These are phyloP conservation scores for Spea bombifrons DNA, from an alignment of 2,113 vertebrate species.

Conservation along the genomic window DNA sequence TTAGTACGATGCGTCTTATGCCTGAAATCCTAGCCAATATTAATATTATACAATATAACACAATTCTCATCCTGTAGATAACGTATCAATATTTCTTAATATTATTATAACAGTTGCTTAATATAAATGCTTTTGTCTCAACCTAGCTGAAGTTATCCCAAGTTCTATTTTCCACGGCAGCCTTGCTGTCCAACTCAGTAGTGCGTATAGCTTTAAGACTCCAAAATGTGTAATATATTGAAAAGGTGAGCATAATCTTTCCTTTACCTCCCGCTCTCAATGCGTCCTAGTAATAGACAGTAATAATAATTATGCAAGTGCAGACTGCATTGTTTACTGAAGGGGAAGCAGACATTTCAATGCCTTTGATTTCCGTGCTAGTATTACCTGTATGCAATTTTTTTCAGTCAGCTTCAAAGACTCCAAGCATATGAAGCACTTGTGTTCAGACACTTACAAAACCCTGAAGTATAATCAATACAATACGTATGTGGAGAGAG, in stretches of 20 bases:
- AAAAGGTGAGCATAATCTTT: constrained; percentile 29
- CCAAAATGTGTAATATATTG: constrained; percentile 15
- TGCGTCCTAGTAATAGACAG: constrained; percentile 41
- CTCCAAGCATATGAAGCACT: constrained; percentile 32
- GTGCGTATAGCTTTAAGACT: not conserved
- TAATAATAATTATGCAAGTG: constrained; percentile 51
- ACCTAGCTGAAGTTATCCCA: no score
- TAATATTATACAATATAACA: no score
- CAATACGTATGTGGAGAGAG: constrained; percentile 38
- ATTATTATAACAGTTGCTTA: no score
- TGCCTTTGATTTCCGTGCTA: constrained; percentile 43
- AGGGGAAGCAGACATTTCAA: constrained; percentile 24
- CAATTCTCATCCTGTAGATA: no score
- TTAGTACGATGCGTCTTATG: no score
- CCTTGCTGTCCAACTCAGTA: not conserved
- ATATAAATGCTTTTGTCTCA: no score
- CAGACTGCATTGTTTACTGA: constrained; percentile 45
- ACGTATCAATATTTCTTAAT: no score
- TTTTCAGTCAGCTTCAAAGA: constrained; percentile 52
- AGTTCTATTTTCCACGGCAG: not conserved
- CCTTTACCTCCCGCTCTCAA: constrained; percentile 22
- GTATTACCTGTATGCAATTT: constrained; percentile 41
- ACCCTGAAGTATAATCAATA: constrained; percentile 46
- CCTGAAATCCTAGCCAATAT: no score
- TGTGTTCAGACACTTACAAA: constrained; percentile 49